phyloP scores from a whole-genome alignment of 2,888 invertebrate genomes.

The Petrolisthes manimaculis region DNA sequence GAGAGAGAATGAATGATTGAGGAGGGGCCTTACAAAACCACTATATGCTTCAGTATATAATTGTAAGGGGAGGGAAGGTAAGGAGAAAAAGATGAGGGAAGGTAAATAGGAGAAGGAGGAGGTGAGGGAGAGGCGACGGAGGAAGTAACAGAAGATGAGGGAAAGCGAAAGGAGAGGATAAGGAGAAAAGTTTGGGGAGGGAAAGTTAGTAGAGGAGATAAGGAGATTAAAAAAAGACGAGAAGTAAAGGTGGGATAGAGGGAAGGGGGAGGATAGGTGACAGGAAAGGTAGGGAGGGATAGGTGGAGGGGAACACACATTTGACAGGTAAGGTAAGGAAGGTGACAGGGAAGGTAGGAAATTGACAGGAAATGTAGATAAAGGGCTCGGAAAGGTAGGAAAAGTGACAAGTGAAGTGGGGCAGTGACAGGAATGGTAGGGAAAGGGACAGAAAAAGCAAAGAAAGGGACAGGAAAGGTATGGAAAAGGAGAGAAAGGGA shows the following conservation, averaged over 20 bases:
- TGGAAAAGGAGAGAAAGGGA: too few relatives aligned
- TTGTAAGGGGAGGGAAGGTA: not conserved
- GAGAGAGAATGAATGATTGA: not conserved
- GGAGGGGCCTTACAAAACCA: not conserved
- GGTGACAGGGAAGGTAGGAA: not conserved
- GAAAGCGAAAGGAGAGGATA: not conserved
- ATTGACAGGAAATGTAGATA: too few relatives aligned
- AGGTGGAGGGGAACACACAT: not conserved
- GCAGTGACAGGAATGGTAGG: too few relatives aligned
- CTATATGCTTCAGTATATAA: not conserved
- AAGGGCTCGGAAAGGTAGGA: too few relatives aligned
- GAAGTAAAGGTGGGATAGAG: too few relatives aligned
- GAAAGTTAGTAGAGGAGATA: too few relatives aligned
- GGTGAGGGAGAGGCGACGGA: not conserved
- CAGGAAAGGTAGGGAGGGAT: not conserved
- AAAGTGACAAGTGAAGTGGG: too few relatives aligned
- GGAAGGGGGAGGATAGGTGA: not conserved
- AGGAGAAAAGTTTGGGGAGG: too few relatives aligned
- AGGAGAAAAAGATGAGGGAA: too few relatives aligned
- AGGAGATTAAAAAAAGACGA: too few relatives aligned
- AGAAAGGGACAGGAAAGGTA: too few relatives aligned
- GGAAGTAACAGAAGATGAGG: not conserved
- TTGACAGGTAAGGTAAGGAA: not conserved
- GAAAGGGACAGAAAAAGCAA: too few relatives aligned
- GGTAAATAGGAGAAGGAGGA: not conserved